These are phyloP conservation scores for Xylocampa areola DNA, from an alignment of 2,888 invertebrate genomes.

Conservation along the genomic window DNA sequence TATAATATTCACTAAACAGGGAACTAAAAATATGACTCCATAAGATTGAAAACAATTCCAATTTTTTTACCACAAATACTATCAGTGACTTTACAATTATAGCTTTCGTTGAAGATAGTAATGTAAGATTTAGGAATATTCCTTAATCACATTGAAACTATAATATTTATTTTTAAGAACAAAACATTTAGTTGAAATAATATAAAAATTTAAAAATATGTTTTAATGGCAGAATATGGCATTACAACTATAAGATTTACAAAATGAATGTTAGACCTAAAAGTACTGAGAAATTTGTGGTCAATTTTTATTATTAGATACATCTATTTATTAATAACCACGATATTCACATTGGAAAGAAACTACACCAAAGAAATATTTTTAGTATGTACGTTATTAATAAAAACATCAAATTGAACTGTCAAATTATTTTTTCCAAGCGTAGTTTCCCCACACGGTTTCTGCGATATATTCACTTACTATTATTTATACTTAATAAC, in stretches of 20 bases:
- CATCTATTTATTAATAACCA: conserved; percentile 69
- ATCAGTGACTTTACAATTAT: conserved; percentile 7
- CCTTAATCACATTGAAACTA: conserved; percentile 5
- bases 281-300: conserved; percentile 54
- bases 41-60: too few relatives aligned
- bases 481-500: conserved; percentile 53
- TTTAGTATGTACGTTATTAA: conserved; percentile 72
- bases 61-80: too few relatives aligned
- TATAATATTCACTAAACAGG: too few relatives aligned
- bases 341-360: conserved; percentile 79
- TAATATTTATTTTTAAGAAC: conserved; percentile 4
- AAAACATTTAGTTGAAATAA: conserved; percentile 17
- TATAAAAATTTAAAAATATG: conserved; percentile 7
- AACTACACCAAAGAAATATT: conserved; percentile 85
- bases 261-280: conserved; percentile 53
- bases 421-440: conserved; percentile 86
- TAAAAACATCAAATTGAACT: conserved; percentile 81
- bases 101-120: conserved; percentile 3
- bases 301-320: conserved; percentile 50
- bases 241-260: conserved; percentile 50
- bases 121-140: neutral
- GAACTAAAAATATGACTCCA: too few relatives aligned
- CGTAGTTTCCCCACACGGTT: conserved; percentile 90
- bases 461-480: conserved; percentile 74
- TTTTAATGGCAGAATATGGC: conserved; percentile 57